Conservation (phyloP, 2,797 vertebrate species). For the Ambastaia sidthimunki region DNA sequence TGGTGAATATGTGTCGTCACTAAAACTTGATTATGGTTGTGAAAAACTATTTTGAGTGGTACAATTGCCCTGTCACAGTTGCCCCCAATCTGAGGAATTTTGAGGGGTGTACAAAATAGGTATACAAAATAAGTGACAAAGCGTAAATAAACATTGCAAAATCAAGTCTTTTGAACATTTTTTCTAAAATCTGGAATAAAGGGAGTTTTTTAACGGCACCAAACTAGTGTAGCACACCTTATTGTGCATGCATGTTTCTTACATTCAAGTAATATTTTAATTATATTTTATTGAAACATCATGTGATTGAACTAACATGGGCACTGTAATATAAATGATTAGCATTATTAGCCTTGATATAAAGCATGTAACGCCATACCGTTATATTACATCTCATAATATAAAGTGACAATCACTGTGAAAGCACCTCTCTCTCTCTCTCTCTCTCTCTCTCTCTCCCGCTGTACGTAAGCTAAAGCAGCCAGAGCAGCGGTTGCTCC, state of each 20-base stretch:
- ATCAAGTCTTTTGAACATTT: too few relatives aligned
- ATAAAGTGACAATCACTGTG: conserved; percentile 22
- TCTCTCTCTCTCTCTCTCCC: not conserved
- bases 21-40: too few relatives aligned
- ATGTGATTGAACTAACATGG: not conserved
- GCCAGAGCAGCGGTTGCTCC: conserved; percentile 27
- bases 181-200: too few relatives aligned
- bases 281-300: not conserved
- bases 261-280: not conserved
- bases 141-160: too few relatives aligned
- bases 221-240: not conserved
- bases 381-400: not conserved
- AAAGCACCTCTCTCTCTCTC: conserved; percentile 4
- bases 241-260: too few relatives aligned
- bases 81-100: too few relatives aligned
- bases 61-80: too few relatives aligned
- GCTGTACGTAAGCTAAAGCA: conserved; percentile 41
- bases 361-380: not conserved
- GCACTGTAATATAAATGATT: not conserved
- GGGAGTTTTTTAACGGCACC: not conserved
- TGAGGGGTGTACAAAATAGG: too few relatives aligned
- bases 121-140: too few relatives aligned
- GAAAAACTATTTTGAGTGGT: too few relatives aligned
- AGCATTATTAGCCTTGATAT: not conserved
- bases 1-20: too few relatives aligned